Evolutionary conservation across 35 echinoderm and acorn worm species (phyloP).

Genomic region (Stichopus chloronotus): DNA sequence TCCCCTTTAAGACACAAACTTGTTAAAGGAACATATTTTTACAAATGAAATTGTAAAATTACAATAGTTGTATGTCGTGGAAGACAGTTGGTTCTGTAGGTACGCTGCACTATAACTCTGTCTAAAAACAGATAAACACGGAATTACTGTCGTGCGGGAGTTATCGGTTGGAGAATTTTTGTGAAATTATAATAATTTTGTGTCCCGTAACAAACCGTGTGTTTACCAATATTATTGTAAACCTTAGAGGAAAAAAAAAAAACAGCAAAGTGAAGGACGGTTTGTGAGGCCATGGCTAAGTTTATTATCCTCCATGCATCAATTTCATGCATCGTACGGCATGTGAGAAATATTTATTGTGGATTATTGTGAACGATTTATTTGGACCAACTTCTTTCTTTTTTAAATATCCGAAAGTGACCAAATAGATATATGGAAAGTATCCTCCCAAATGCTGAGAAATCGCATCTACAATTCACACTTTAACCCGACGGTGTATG

Average conservation of each 20-base stretch:
- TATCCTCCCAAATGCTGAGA: too few relatives aligned
- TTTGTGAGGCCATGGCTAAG: neutral
- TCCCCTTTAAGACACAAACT: neutral
- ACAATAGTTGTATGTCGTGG: constrained; percentile 1
- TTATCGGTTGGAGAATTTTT: neutral
- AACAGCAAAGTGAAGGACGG: neutral
- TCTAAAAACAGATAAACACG: neutral
- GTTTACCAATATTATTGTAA: neutral
- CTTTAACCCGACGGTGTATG: too few relatives aligned
- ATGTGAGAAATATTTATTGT: neutral
- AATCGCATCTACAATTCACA: too few relatives aligned
- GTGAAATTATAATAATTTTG: neutral
- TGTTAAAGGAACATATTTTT: neutral
- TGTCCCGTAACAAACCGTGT: neutral
- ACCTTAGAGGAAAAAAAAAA: too few relatives aligned
- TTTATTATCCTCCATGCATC: neutral
- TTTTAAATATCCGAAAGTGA: too few relatives aligned
- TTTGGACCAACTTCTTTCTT: too few relatives aligned
- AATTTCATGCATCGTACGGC: neutral
- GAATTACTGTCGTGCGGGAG: neutral
- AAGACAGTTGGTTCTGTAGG: neutral
- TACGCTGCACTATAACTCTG: neutral
- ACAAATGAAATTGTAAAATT: constrained; percentile 5
- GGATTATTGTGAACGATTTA: too few relatives aligned
- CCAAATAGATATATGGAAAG: too few relatives aligned